A percentile compares a stretch with the other conserved stretches of the same genome.
Conservation (phyloP, 2,888 invertebrate species). For the Synanthedon myopaeformis region DNA sequence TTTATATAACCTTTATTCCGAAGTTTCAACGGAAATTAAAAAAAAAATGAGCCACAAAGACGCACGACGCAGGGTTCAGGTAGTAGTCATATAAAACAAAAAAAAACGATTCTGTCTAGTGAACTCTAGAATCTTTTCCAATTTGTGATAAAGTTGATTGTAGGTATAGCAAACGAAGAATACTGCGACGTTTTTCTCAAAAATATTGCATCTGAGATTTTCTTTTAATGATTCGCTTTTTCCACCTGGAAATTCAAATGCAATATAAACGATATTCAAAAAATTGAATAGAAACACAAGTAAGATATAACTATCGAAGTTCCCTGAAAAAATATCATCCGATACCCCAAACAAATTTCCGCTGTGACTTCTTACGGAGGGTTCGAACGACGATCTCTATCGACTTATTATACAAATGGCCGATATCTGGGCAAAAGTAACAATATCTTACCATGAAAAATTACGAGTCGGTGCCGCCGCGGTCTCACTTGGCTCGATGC, state of each 20-base stretch:
- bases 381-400: conserved; percentile 46
- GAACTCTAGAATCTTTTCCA: conserved; percentile 35
- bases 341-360: conserved; percentile 32
- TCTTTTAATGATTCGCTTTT: neutral
- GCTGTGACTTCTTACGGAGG: conserved; percentile 31
- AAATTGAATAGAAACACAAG: conserved; percentile 3
- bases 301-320: conserved; percentile 12
- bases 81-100: conserved; percentile 13
- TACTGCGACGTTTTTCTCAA: conserved; percentile 40
- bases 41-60: no score
- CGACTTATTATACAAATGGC: conserved; percentile 62
- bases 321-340: conserved; percentile 19
- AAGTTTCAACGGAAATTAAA: no score
- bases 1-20: no score
- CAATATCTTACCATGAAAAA: conserved; percentile 53
- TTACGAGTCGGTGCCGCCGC: conserved; percentile 38
- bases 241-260: no score
- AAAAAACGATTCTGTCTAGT: conserved; percentile 19
- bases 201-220: conserved; percentile 9
- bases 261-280: no score
- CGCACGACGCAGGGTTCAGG: no score
- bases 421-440: conserved; percentile 47
- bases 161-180: conserved; percentile 42
- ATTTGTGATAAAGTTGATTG: conserved; percentile 57
- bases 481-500: conserved; percentile 36